A percentile compares a stretch with the other conserved stretches of the same genome.
phyloP scores from a whole-genome alignment of 2,113 vertebrate species.

The Thomomys bottae region DNA sequence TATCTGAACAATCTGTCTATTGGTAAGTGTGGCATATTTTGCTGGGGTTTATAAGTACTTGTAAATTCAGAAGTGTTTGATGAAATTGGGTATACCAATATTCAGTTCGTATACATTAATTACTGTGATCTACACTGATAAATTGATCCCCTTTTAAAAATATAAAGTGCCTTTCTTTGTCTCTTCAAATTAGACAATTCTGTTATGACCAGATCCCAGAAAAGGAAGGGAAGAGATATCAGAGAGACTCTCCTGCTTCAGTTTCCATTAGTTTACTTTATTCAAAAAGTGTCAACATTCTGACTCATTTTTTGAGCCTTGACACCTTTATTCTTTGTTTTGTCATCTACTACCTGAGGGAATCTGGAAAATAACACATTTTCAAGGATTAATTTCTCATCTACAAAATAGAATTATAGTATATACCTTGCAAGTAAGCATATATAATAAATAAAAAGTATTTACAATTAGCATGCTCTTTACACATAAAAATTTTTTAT shows the following conservation, averaged over 20 bases:
- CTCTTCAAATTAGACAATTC: background rate
- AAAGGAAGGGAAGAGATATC: background rate
- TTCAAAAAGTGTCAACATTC: background rate
- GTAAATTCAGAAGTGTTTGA: too few species aligned
- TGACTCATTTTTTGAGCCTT: background rate
- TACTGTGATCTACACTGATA: too few species aligned
- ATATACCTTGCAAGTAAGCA: background rate
- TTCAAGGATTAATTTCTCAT: background rate
- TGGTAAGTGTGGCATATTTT: too few species aligned
- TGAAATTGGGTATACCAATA: too few species aligned
- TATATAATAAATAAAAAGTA: slow-evolving; percentile 24
- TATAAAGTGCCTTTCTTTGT: too few species aligned
- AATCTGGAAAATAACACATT: background rate
- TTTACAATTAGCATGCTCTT: background rate
- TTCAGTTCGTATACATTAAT: too few species aligned
- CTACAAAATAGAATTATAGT: background rate
- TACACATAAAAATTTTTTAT: background rate
- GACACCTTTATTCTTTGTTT: background rate
- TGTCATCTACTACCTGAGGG: background rate
- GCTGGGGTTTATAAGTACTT: too few species aligned
- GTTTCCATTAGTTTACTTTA: background rate
- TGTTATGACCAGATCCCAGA: background rate
- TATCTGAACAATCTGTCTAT: too few species aligned
- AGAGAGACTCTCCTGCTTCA: background rate
- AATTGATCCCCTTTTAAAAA: too few species aligned